A percentile compares a stretch with the other conserved stretches of the same genome.
Conservation (phyloP, 2,888 invertebrate species). For the Limnephilus rhombicus region DNA sequence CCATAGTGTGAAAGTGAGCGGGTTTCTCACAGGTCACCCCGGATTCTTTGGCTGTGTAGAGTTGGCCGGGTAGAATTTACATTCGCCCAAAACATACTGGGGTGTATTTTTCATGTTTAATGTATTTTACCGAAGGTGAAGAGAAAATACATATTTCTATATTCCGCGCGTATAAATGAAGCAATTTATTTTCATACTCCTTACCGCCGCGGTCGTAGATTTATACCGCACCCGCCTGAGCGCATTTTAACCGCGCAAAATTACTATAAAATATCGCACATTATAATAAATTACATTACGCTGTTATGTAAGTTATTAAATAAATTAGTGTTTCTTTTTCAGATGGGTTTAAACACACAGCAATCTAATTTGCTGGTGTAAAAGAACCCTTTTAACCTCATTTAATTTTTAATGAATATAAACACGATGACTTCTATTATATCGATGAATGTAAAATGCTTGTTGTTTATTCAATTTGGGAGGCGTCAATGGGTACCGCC, state of each 20-base stretch:
- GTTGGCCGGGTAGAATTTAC: constrained; percentile 28
- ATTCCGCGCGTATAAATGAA: constrained; percentile 48
- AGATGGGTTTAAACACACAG: neutral
- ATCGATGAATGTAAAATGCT: neutral
- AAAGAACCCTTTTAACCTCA: neutral
- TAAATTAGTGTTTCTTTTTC: neutral
- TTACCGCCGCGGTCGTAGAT: constrained; percentile 48
- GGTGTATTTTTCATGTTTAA: constrained; percentile 56
- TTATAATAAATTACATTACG: constrained; percentile 10
- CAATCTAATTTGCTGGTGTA: neutral
- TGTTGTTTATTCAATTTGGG: no score
- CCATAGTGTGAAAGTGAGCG: neutral
- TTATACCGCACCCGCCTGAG: constrained; percentile 43
- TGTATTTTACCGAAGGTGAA: constrained; percentile 54
- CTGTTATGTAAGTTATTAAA: constrained; percentile 2
- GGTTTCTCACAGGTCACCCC: neutral
- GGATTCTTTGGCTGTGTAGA: neutral
- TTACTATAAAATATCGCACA: constrained; percentile 46
- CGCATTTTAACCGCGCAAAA: constrained; percentile 38
- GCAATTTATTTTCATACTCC: constrained; percentile 59
- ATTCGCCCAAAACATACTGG: constrained; percentile 54
- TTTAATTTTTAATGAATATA: neutral
- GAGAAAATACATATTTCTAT: constrained; percentile 45
- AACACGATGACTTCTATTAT: neutral
- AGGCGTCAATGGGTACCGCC: no score